phyloP scores from a whole-genome alignment of 1,140 invertebrate genomes.

The Drosophila rufa region DNA sequence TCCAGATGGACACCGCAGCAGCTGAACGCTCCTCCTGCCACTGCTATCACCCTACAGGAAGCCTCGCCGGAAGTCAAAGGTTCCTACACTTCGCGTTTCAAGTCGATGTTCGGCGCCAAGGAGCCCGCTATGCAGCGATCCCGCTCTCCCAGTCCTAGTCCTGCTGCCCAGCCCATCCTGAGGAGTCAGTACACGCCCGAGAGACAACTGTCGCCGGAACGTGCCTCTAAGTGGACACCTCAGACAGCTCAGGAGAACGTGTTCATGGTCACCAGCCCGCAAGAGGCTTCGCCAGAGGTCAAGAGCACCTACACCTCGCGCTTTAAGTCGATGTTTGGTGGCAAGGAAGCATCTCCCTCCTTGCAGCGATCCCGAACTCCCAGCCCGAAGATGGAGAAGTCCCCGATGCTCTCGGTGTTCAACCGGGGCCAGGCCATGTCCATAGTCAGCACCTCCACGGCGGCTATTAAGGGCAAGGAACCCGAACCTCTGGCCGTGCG shows the following conservation, averaged over 20 bases:
- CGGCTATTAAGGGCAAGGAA: slow-evolving; percentile 64
- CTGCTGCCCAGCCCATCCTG: slow-evolving; percentile 29
- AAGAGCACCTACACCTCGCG: slow-evolving; percentile 74
- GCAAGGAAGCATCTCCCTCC: slow-evolving; percentile 62
- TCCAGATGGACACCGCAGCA: slow-evolving; percentile 39
- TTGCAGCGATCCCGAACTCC: slow-evolving; percentile 53
- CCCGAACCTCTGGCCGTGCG: slow-evolving; percentile 70
- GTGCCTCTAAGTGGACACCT: slow-evolving; percentile 40
- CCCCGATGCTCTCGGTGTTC: slow-evolving; percentile 66
- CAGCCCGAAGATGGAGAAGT: slow-evolving; percentile 62
- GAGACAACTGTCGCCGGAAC: slow-evolving; percentile 60
- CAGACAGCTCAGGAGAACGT: slow-evolving; percentile 2
- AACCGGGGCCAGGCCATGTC: slow-evolving; percentile 57
- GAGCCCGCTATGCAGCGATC: slow-evolving; percentile 53
- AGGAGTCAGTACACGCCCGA: slow-evolving; percentile 77
- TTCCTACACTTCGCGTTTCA: slow-evolving; percentile 74
- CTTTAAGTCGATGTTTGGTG: slow-evolving; percentile 73
- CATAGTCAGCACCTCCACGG: slow-evolving; percentile 51
- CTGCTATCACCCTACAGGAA: slow-evolving; percentile 37
- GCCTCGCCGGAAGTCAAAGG: slow-evolving; percentile 61
- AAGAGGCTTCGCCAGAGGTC: slow-evolving; percentile 56
- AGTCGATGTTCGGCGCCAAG: slow-evolving; percentile 72
- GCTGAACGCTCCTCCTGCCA: slow-evolving; percentile 19
- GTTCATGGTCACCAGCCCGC: slow-evolving; percentile 1
- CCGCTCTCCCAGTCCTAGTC: slow-evolving; percentile 43